Conservation (phyloP, 2,797 vertebrate genomes). For the Dermochelys coriacea region DNA sequence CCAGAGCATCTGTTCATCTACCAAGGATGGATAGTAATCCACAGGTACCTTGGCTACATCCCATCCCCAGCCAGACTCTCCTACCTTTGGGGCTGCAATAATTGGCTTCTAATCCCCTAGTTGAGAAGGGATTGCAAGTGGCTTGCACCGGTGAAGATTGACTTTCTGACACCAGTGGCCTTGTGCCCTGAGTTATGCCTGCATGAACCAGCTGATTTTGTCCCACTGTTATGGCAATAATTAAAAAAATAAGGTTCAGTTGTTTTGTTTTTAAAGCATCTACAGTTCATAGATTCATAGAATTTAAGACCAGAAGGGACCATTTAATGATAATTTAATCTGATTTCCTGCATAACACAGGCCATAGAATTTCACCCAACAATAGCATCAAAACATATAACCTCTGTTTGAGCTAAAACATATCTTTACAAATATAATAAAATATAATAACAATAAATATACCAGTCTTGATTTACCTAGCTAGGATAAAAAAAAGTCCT, state of each 20-base stretch:
- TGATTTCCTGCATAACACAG: not conserved
- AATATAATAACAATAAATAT: too few relatives aligned
- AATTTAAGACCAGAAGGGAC: not conserved
- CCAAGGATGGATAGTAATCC: not conserved
- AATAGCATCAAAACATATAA: not conserved
- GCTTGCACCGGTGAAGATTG: not conserved
- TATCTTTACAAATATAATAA: not conserved
- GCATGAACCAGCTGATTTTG: not conserved
- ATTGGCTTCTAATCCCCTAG: not conserved
- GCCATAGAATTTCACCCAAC: not conserved
- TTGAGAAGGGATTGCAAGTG: not conserved
- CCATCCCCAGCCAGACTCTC: not conserved
- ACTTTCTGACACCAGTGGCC: not conserved
- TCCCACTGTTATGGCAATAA: not conserved
- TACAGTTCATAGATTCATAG: not conserved
- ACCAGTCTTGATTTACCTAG: not conserved
- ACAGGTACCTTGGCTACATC: not conserved
- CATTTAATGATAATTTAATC: not conserved
- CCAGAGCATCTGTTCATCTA: not conserved
- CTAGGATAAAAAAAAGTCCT: not conserved
- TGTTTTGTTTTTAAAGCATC: not conserved
- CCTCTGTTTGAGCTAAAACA: not conserved
- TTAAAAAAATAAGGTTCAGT: not conserved
- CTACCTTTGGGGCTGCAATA: not conserved
- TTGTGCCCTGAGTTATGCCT: not conserved